Conservation (phyloP, 2,797 vertebrate species). For the Falco novaeseelandiae region DNA sequence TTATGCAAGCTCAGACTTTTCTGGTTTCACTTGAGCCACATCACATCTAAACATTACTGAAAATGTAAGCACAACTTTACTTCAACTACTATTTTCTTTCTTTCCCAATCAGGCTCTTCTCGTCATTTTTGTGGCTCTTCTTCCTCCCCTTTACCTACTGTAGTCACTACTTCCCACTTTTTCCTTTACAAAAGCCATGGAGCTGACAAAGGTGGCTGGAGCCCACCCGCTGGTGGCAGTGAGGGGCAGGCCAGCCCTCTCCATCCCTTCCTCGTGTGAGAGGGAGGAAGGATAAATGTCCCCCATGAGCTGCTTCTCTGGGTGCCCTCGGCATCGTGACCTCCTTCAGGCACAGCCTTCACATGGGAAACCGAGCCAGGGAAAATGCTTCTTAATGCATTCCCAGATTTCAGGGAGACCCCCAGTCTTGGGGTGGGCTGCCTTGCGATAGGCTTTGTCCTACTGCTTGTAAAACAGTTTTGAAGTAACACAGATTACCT, state of each 20-base stretch:
- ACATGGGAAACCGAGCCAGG: neutral
- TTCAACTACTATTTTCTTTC: neutral
- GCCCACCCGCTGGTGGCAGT: neutral
- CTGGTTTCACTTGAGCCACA: neutral
- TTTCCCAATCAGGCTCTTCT: neutral
- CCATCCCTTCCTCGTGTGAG: neutral
- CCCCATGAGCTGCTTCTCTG: neutral
- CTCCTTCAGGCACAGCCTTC: neutral
- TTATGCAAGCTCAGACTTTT: neutral
- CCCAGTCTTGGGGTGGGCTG: neutral
- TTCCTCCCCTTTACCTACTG: neutral
- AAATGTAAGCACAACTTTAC: neutral
- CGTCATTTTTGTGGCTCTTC: neutral
- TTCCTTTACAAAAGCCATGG: neutral
- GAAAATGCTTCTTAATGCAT: neutral
- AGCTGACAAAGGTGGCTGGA: neutral
- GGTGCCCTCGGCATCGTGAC: neutral
- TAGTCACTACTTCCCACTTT: neutral
- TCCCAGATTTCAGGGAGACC: neutral
- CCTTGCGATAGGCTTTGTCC: neutral
- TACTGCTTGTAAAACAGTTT: neutral
- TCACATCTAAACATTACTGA: neutral
- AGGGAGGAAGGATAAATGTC: neutral
- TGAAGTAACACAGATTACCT: neutral
- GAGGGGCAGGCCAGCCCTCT: neutral